Conservation (phyloP, 2,113 vertebrate genomes). For the Upupa epops region DNA sequence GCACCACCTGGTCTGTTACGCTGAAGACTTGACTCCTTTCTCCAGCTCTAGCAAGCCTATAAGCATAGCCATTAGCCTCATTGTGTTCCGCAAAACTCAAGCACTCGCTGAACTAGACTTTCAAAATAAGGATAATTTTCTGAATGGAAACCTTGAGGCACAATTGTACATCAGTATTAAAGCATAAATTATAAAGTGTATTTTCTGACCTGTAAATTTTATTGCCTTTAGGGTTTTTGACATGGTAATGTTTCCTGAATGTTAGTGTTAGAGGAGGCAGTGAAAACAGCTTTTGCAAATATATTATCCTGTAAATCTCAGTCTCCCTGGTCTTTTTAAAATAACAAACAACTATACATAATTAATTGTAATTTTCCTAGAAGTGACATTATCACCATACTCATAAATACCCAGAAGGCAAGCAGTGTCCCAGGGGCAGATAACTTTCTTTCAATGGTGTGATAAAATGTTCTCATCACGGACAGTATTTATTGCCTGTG, state of each 20-base stretch:
- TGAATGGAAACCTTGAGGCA: neutral
- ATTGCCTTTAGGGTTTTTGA: neutral
- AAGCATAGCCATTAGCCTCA: neutral
- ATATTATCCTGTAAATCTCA: neutral
- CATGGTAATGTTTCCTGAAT: neutral
- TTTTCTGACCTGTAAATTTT: slow-evolving; percentile 1
- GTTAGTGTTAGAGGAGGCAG: neutral
- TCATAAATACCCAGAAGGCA: slow-evolving; percentile 1
- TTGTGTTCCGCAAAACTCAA: neutral
- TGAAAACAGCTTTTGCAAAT: neutral
- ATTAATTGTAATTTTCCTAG: slow-evolving; percentile 29
- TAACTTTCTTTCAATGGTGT: slow-evolving; percentile 11
- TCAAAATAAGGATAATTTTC: neutral
- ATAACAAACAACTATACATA: neutral
- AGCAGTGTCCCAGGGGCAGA: neutral
- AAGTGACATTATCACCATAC: neutral
- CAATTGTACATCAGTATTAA: neutral
- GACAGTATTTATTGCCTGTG: neutral
- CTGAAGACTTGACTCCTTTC: neutral
- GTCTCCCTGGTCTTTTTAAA: neutral
- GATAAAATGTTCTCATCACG: slow-evolving; percentile 14
- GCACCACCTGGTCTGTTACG: neutral
- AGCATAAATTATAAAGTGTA: neutral
- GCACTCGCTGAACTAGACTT: neutral
- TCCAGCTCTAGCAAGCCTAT: neutral